Evolutionary conservation across 2,797 vertebrate genomes (phyloP).

Genomic region (Rhadinocentrus ornatus): DNA sequence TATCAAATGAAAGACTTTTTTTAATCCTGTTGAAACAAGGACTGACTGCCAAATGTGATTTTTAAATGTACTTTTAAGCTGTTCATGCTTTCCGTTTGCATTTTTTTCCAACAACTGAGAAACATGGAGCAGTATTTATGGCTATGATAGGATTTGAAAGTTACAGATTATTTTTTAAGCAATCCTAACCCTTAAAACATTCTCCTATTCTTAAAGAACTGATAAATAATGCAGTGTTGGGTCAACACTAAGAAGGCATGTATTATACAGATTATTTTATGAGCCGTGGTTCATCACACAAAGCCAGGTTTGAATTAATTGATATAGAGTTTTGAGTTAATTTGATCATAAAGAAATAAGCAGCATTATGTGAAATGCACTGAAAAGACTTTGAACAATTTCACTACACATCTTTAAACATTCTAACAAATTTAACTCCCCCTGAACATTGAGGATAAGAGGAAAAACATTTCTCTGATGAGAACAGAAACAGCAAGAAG

Average conservation of each 20-base stretch:
- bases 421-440: slow-evolving; percentile 81
- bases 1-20: slow-evolving; percentile 81
- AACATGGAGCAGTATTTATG: slow-evolving; percentile 70
- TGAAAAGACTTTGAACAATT: slow-evolving; percentile 66
- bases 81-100: slow-evolving; percentile 73
- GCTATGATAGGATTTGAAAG: slow-evolving; percentile 78
- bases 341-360: slow-evolving; percentile 21
- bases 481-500: slow-evolving; percentile 89
- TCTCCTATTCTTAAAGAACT: slow-evolving; percentile 43
- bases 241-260: slow-evolving; percentile 39
- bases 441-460: slow-evolving; percentile 80
- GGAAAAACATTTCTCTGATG: slow-evolving; percentile 85
- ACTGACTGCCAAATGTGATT: slow-evolving; percentile 79
- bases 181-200: slow-evolving; percentile 60
- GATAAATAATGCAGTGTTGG: slow-evolving; percentile 46
- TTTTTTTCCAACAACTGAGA: slow-evolving; percentile 75
- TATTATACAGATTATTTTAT: slow-evolving; percentile 22
- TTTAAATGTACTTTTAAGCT: slow-evolving; percentile 82
- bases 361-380: slow-evolving; percentile 38
- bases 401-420: slow-evolving; percentile 77
- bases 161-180: slow-evolving; percentile 69
- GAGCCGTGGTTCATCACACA: slow-evolving; percentile 11
- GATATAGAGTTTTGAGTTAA: slow-evolving; percentile 8
- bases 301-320: slow-evolving; percentile 26
- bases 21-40: slow-evolving; percentile 81